Conservation (phyloP, 92 coral and sea anemone genomes). For the Meandrina meandrites region DNA sequence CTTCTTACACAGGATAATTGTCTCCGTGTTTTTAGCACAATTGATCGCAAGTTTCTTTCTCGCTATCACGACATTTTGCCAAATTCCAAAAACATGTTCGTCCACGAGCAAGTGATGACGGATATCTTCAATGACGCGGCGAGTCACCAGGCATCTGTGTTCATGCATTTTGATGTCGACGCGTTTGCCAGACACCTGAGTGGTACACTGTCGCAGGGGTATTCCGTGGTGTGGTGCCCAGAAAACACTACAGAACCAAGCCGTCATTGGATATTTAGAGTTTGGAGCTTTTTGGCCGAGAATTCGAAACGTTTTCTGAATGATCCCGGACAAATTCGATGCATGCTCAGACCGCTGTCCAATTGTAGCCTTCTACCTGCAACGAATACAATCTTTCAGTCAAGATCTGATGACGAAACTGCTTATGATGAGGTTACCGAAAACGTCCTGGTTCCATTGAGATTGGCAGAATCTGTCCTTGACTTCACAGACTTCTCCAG, state of each 20-base stretch:
- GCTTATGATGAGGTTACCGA: background rate
- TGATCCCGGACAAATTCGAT: background rate
- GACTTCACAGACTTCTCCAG: background rate
- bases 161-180: constrained; percentile 43
- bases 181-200: constrained; percentile 41
- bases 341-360: constrained; percentile 30
- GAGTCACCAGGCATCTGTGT: constrained; percentile 3
- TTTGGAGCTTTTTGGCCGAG: constrained; percentile 51
- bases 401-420: no score
- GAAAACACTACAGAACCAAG: constrained; percentile 13
- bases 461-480: constrained; percentile 34
- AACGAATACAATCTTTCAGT: constrained; percentile 19
- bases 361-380: constrained; percentile 70
- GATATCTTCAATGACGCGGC: background rate
- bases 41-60: constrained; percentile 50
- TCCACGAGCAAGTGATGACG: constrained; percentile 38
- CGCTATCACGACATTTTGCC: constrained; percentile 50
- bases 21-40: constrained; percentile 49
- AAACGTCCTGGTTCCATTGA: constrained; percentile 41
- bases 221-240: constrained; percentile 31
- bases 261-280: constrained; percentile 33
- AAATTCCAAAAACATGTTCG: constrained; percentile 29
- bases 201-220: background rate
- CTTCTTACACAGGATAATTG: constrained; percentile 76
- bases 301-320: background rate